phyloP scores from a whole-genome alignment of 1,140 invertebrate genomes.

The Bombus haemorrhoidalis region DNA sequence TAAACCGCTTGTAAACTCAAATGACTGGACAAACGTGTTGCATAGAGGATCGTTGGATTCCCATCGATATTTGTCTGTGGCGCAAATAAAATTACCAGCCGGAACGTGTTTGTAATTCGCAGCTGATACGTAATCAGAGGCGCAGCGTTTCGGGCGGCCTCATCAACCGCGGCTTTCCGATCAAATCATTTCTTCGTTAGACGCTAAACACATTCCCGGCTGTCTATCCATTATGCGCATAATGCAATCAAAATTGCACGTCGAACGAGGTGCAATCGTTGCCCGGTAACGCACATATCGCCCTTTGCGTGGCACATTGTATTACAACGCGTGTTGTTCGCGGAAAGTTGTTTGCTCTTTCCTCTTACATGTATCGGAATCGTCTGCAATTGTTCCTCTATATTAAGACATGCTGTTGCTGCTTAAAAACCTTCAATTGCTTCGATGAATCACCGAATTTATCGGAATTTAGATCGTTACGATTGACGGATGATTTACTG shows the following conservation, averaged over 20 bases:
- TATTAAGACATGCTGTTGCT: too few relatives aligned
- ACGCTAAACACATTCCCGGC: neutral
- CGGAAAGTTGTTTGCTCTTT: neutral
- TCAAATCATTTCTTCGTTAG: constrained; percentile 49
- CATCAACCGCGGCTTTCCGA: constrained; percentile 22
- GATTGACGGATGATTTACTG: too few relatives aligned
- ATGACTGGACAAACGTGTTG: neutral
- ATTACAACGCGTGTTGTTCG: neutral
- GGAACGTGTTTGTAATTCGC: constrained; percentile 35
- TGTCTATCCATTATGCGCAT: constrained; percentile 18
- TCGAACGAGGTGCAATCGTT: neutral
- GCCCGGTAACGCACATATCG: neutral
- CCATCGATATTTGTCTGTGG: neutral
- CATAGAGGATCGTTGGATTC: neutral
- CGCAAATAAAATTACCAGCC: constrained; percentile 6
- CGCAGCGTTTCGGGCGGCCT: constrained; percentile 4
- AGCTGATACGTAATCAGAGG: constrained; percentile 31
- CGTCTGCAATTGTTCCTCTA: neutral
- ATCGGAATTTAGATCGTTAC: too few relatives aligned
- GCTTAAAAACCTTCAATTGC: too few relatives aligned
- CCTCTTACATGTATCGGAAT: neutral
- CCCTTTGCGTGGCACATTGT: neutral
- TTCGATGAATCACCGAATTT: too few relatives aligned
- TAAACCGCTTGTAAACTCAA: too few relatives aligned
- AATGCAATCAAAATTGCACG: constrained; percentile 32